Conservation (phyloP, 2,113 vertebrate species). For the Lasiurus borealis region DNA sequence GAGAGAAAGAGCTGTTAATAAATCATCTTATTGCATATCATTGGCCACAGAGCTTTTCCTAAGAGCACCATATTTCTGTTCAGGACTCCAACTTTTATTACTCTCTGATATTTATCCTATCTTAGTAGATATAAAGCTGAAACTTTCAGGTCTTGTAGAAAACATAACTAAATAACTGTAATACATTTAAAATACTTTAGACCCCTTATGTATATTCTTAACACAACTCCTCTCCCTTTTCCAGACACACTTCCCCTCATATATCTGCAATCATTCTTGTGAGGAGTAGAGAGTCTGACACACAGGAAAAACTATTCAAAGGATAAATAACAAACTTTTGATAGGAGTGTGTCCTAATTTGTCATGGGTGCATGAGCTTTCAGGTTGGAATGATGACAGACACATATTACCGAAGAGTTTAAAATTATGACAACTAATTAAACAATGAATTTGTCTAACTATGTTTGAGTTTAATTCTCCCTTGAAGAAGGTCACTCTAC, state of each 20-base stretch:
- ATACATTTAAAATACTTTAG: constrained; percentile 29
- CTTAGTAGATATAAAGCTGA: background rate
- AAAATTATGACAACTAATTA: background rate
- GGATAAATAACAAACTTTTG: background rate
- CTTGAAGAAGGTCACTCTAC: background rate
- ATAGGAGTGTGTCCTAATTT: background rate
- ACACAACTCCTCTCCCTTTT: background rate
- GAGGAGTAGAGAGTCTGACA: background rate
- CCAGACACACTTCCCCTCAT: background rate
- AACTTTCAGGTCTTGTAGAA: background rate
- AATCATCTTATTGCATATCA: background rate
- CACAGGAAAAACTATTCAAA: background rate
- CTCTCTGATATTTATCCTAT: constrained; percentile 31
- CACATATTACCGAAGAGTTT: background rate
- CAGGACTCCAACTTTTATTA: background rate
- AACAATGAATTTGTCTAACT: background rate
- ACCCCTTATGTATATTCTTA: background rate
- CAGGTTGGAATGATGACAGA: background rate
- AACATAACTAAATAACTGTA: background rate
- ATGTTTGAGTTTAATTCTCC: background rate
- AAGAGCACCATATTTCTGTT: background rate
- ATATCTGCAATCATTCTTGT: background rate
- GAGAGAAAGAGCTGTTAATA: background rate
- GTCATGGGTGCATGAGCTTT: background rate
- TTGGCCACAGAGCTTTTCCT: background rate